phyloP scores from a whole-genome alignment of 2,113 vertebrate species.

The Columba janthina region DNA sequence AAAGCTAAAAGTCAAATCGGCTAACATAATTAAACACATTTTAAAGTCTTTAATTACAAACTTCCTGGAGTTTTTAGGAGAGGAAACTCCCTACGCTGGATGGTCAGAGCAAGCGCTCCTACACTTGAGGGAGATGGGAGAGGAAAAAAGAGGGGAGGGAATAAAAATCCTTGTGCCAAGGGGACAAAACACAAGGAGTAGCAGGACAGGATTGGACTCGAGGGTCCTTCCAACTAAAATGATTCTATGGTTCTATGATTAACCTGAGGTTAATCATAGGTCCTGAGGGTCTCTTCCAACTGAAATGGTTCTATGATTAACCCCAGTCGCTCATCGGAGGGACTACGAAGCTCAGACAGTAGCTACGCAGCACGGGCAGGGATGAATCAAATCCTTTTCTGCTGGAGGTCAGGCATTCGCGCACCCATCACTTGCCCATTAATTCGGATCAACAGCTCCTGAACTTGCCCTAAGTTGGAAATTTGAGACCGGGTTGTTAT shows the following conservation, averaged over 20 bases:
- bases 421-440: neutral
- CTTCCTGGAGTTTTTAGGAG: neutral
- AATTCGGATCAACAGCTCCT: neutral
- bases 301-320: neutral
- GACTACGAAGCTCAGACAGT: neutral
- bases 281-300: too few species aligned
- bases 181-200: neutral
- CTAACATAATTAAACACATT: neutral
- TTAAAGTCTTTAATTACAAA: neutral
- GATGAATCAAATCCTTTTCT: neutral
- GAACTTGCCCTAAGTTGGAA: neutral
- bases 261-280: neutral
- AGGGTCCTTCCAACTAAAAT: too few species aligned
- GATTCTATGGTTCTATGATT: neutral
- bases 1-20: neutral
- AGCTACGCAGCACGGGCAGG: neutral
- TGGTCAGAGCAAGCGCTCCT: neutral
- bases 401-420: neutral
- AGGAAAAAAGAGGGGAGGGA: neutral
- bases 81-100: neutral
- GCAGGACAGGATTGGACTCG: neutral
- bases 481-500: neutral
- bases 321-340: neutral
- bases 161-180: neutral
- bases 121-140: accelerated